Percentiles rank a stretch among this genome's conserved stretches.
These are phyloP conservation scores for Ptychoptera contaminata DNA, from an alignment of 2,888 invertebrate species.

Conservation along the genomic window DNA sequence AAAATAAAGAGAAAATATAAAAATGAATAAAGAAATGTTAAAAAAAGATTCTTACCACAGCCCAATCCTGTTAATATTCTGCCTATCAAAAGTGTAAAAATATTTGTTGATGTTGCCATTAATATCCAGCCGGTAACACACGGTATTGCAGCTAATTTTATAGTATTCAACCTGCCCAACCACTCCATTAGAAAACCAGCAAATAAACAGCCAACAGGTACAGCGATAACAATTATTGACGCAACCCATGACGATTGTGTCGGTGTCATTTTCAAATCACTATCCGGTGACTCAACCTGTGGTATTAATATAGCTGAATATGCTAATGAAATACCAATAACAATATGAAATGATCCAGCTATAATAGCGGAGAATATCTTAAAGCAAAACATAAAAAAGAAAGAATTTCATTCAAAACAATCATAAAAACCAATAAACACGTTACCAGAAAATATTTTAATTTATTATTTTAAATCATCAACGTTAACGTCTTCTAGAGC, in stretches of 20 bases:
- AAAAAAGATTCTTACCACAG: conserved; percentile 25
- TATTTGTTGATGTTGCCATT: conserved; percentile 34
- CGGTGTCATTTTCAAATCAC: conserved; percentile 18
- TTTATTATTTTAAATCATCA: too few species aligned
- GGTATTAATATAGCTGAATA: conserved; percentile 41
- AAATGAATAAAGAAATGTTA: neutral
- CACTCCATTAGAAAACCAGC: conserved; percentile 40
- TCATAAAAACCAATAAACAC: too few species aligned
- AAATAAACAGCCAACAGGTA: conserved; percentile 36
- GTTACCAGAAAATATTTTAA: too few species aligned
- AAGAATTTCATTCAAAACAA: too few species aligned
- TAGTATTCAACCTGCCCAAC: conserved; percentile 37
- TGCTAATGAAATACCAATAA: conserved; percentile 41
- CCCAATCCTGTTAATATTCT: conserved; percentile 38
- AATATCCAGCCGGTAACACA: conserved; percentile 38
- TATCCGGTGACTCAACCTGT: conserved; percentile 17
- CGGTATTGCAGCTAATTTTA: conserved; percentile 39
- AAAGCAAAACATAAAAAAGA: too few species aligned
- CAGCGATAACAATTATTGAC: conserved; percentile 37
- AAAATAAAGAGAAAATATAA: conserved; percentile 1
- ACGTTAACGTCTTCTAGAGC: too few species aligned
- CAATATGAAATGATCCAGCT: conserved; percentile 39
- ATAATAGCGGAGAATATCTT: conserved; percentile 37
- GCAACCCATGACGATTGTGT: conserved; percentile 38
- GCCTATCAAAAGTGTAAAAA: conserved; percentile 35